These are phyloP conservation scores for Leptocoma aspasia DNA, from an alignment of 2,113 vertebrate genomes.

Conservation along the genomic window DNA sequence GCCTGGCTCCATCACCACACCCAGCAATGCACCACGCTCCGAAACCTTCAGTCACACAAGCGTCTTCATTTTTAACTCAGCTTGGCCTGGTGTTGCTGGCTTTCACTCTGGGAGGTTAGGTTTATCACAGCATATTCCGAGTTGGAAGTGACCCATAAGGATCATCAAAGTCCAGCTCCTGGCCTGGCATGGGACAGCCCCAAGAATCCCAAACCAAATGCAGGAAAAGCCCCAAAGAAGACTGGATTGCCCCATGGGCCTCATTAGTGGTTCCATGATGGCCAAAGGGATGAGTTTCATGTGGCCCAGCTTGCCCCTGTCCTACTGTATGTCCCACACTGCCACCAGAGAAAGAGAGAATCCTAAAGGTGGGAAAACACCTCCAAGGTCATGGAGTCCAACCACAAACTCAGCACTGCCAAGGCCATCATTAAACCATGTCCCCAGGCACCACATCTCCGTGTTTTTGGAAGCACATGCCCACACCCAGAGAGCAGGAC, in stretches of 20 bases:
- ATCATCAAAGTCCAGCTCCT: neutral
- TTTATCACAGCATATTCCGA: neutral
- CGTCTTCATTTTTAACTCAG: neutral
- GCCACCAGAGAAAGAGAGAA: neutral
- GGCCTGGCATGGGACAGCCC: neutral
- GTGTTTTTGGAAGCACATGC: accelerated
- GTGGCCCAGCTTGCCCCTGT: neutral
- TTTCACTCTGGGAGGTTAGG: accelerated
- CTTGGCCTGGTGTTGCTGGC: neutral
- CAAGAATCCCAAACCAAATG: neutral
- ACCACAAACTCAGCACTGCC: neutral
- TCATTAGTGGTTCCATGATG: neutral
- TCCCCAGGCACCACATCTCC: neutral
- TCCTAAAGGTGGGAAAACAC: neutral
- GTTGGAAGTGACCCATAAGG: neutral
- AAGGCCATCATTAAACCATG: neutral
- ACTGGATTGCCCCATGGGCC: too few relatives aligned
- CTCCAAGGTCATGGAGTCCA: accelerated
- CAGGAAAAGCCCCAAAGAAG: neutral
- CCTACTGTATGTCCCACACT: neutral
- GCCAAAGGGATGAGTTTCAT: neutral
- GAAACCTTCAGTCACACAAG: accelerated
- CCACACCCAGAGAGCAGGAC: neutral
- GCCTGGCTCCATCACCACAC: accelerated
- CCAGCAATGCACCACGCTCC: accelerated